Evolutionary conservation across 1,140 invertebrate species (phyloP).

Genomic region (Lepidotrigona ventralis): DNA sequence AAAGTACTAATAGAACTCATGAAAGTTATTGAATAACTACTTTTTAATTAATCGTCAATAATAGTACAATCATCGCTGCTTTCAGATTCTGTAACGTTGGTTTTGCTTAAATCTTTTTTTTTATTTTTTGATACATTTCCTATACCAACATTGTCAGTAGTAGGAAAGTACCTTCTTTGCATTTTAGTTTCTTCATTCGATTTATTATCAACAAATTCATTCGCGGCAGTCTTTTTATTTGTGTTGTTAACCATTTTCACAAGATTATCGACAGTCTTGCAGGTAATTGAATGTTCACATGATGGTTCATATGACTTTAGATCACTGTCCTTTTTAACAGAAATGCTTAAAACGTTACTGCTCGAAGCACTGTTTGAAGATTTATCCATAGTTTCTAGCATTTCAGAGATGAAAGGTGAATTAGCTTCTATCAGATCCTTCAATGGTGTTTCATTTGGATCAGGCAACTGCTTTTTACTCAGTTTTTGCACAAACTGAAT

Average conservation of each 20-base stretch:
- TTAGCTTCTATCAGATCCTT: conserved; percentile 70
- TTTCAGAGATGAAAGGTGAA: conserved; percentile 67
- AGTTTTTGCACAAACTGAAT: conserved; percentile 69
- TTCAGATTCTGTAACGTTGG: background rate
- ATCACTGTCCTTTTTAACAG: background rate
- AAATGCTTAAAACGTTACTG: background rate
- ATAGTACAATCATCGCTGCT: conserved; percentile 51
- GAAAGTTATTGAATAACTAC: background rate
- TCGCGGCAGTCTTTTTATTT: background rate
- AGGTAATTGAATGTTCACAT: background rate
- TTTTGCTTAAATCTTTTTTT: background rate
- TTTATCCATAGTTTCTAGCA: conserved; percentile 60
- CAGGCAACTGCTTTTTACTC: conserved; percentile 56
- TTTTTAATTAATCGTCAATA: conserved; percentile 52
- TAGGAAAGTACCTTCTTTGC: background rate
- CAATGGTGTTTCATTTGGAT: conserved; percentile 54
- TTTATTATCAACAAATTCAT: background rate
- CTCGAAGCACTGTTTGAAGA: background rate
- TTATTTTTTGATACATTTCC: background rate
- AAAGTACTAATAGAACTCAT: conserved; percentile 12
- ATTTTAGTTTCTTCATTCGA: background rate
- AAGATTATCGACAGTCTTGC: background rate
- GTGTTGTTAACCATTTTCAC: background rate
- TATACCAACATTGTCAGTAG: background rate
- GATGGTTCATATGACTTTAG: background rate